phyloP scores from a whole-genome alignment of 1,140 invertebrate species.

The Rhizoglyphus robini region DNA sequence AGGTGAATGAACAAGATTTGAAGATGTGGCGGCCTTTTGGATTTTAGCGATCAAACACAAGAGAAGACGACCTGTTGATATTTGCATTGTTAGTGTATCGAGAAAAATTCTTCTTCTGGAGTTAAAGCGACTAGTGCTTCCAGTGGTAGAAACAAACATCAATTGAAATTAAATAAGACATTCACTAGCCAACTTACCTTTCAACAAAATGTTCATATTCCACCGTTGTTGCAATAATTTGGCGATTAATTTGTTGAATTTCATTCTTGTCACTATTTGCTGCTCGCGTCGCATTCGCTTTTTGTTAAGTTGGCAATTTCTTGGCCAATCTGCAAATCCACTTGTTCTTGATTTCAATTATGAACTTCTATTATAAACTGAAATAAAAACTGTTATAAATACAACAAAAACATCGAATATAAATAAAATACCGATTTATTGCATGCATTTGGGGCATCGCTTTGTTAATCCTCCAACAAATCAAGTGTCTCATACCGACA shows the following conservation, averaged over 20 bases:
- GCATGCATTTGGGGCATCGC: slow-evolving; percentile 54
- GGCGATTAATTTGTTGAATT: too few species aligned
- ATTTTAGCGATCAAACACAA: neutral
- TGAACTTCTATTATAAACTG: too few species aligned
- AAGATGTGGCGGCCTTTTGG: slow-evolving; percentile 8
- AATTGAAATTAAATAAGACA: neutral
- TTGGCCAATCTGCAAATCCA: too few species aligned
- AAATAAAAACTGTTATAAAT: neutral
- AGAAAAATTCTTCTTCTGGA: slow-evolving; percentile 29
- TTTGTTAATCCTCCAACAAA: too few species aligned
- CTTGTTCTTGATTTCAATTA: too few species aligned
- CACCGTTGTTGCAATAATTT: too few species aligned
- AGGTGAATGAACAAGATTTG: slow-evolving; percentile 28
- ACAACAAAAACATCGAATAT: slow-evolving; percentile 11
- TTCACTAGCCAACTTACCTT: too few species aligned
- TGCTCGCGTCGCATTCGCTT: too few species aligned
- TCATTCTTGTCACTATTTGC: too few species aligned
- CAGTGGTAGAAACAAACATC: slow-evolving; percentile 26
- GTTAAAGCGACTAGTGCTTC: slow-evolving; percentile 34
- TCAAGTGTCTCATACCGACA: too few species aligned
- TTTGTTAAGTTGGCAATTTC: too few species aligned
- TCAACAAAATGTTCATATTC: too few species aligned
- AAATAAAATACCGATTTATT: slow-evolving; percentile 43
- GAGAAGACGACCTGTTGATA: slow-evolving; percentile 13
- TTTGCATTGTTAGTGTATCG: neutral